Evolutionary conservation across 2,797 vertebrate genomes (phyloP), one percentile per base, ranked within the genome.

Genomic region (Nasua narica): DNA sequence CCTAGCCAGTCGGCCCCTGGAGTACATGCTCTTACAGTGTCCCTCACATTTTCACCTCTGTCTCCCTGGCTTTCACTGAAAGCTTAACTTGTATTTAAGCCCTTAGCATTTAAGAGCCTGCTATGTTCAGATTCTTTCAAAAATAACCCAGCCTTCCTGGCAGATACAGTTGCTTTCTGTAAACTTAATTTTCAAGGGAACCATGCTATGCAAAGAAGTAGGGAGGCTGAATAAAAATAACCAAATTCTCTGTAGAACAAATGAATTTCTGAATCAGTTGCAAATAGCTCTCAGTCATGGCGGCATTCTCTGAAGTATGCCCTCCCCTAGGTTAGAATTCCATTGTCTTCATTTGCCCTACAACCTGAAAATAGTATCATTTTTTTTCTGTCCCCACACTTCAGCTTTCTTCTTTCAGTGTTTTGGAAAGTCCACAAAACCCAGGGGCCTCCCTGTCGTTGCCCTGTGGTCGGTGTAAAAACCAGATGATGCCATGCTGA

Each of bases 401-500:
- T 97, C 37, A 35, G 56, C 60, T 82, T 98, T 97, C 96, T 96
- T 96, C 97, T 98, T 97, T 98, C 97, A 10, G 52, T 93, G 62
- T 85, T 87, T 96, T 97, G 98, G 98, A 98, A 98, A 99, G 98
- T 98, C 97, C 98, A 98, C 97, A 98, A 97, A 54, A 77, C 96
- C 97, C 97, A 95, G 94, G 90, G 97, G 84, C 74, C 97, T 93
- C 94, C 96, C 79, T 87, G 96, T 92, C 87, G 92, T 97, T 97
- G 94, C 88, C 67, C 70, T 98, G 98, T 97, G 98, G 98, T 98
- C 98, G 98, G 11, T 98, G 98, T 96, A 52, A 94, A 96, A 93
- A 96, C 95, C 98, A 98, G 97, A 97, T 97, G 98, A 97, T 98
- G 95, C 69, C 85, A 89, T 95, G 81, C 96, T 97, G 96, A 96